Evolutionary conservation across 2,888 invertebrate genomes (phyloP), one percentile per base, ranked within the genome.

Genomic region (Entomobrya proxima): DNA sequence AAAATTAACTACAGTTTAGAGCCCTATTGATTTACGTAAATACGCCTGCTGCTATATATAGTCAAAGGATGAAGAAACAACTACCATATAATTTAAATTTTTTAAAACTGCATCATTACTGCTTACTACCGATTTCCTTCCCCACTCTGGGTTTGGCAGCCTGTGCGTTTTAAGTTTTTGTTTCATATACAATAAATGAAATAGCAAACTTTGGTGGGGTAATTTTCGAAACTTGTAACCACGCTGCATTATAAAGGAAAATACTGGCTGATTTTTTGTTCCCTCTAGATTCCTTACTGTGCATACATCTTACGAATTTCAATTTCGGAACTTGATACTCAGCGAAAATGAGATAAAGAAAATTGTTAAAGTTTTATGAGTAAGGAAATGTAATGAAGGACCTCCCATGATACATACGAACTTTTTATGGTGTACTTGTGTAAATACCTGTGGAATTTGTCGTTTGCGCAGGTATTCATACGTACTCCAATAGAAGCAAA

Each of bases 361-460:
- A 50, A 13, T 27, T 24, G 27, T 27, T 24, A 27, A 27, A 55
- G 27, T 55, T 75, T 75, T 75, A 75, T 50, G 75, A 75, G 30
- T n/a, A 18, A 11, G 44, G 24, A 44, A 69, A 69, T 69, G 69
- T 11, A 55, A 67, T 13, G 30, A 27, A 75, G 35, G 75, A 75
- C 75, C 75, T 75, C 75, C 75, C 75, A 52, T 52, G 75, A 75
- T 32, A 75, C 35, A 9, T 47, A 47, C 11, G 11, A 47, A 47
- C 15, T 47, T 50, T 50, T 50, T 18, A n/a, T n/a, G n/a, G n/a
- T n/a, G n/a, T n/a, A n/a, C n/a, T n/a, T n/a, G n/a, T n/a, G n/a
- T n/a, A n/a, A n/a, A n/a, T n/a, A n/a, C n/a, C n/a, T n/a, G n/a
- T n/a, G n/a, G n/a, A n/a, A n/a, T n/a, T n/a, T n/a, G n/a, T n/a